Percentiles rank a stretch among this genome's conserved stretches.
Evolutionary conservation across 1,140 invertebrate genomes (phyloP).

Genomic region (Pogonus chalceus): DNA sequence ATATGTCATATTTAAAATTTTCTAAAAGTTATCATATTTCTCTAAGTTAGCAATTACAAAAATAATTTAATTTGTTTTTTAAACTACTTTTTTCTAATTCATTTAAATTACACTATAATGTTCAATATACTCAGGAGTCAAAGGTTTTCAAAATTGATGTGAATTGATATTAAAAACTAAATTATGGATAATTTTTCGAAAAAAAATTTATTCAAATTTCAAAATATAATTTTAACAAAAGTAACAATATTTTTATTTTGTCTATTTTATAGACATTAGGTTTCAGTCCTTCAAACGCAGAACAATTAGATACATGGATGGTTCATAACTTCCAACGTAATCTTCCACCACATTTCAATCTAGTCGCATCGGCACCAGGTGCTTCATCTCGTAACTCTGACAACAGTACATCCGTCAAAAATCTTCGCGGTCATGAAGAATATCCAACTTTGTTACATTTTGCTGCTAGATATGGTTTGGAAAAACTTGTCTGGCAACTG

Average conservation of each 20-base stretch:
- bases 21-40: too few relatives aligned
- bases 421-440: constrained; percentile 53
- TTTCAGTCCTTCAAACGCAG: constrained; percentile 60
- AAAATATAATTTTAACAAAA: neutral
- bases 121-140: neutral
- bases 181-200: neutral
- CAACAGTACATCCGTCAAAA: constrained; percentile 18
- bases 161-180: neutral
- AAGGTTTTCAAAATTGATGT: neutral
- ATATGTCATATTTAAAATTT: too few relatives aligned
- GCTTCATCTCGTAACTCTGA: constrained; percentile 31
- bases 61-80: too few relatives aligned
- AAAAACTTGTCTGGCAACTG: constrained; percentile 68
- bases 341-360: constrained; percentile 67
- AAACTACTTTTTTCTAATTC: too few relatives aligned
- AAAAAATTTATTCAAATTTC: constrained; percentile 2
- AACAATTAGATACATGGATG: constrained; percentile 72
- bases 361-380: constrained; percentile 46
- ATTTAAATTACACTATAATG: too few relatives aligned
- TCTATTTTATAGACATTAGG: constrained; percentile 56
- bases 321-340: constrained; percentile 70
- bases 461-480: constrained; percentile 73
- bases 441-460: constrained; percentile 82
- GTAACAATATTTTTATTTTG: constrained; percentile 13
- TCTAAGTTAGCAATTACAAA: too few relatives aligned